A percentile compares a stretch with the other conserved stretches of the same genome.
phyloP scores from a whole-genome alignment of 2,113 vertebrate genomes.

The chimpanzee (Pan troglodytes) region NHGRI_mPanTro3-v2.1_pri NC_086015.1:198331001-198331500 shows the following conservation, averaged over 20 bases:
- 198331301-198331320: neutral
- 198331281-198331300: neutral
- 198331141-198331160: neutral
- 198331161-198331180: neutral
- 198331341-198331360: neutral
- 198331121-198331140: neutral
- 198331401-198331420: neutral
- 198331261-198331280: neutral
- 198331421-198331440: neutral
- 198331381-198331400: neutral
- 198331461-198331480: neutral
- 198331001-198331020: neutral
- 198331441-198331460: neutral
- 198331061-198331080: neutral
- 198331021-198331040: neutral
- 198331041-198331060: neutral
- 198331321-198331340: neutral
- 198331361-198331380: neutral
- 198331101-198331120: neutral
- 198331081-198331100: rapidly evolving
- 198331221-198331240: neutral
- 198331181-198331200: neutral
- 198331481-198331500: neutral
- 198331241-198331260: neutral
- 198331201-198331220: rapidly evolving